A percentile compares a stretch with the other conserved stretches of the same genome.
These are phyloP conservation scores for Chiroxiphia lanceolata DNA, from an alignment of 2,797 vertebrate species.

Conservation along the genomic window DNA sequence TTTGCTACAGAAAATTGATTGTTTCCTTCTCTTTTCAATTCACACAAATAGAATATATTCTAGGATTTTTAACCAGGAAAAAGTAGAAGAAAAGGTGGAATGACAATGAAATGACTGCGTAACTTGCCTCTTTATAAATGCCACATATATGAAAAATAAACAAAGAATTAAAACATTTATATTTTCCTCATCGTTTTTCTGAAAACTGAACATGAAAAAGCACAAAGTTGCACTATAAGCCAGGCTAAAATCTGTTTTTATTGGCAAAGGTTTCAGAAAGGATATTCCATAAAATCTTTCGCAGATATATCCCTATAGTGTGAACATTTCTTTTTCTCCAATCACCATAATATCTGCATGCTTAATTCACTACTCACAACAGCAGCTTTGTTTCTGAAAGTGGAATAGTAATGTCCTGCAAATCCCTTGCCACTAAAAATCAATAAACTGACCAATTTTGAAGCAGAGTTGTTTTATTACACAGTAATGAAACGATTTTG, in stretches of 20 bases:
- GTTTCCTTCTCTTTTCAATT: background rate
- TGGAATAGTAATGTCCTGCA: background rate
- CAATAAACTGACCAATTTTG: constrained; percentile 60
- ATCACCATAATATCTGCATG: constrained; percentile 53
- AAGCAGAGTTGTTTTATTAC: constrained; percentile 57
- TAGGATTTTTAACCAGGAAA: background rate
- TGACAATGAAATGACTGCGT: background rate
- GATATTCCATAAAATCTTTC: background rate
- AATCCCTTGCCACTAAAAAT: constrained; percentile 46
- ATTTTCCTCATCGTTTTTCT: background rate
- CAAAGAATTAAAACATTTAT: background rate
- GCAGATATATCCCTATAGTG: background rate
- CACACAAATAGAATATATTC: background rate
- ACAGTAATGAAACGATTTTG: constrained; percentile 56
- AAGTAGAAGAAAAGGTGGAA: background rate
- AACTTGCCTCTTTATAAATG: background rate
- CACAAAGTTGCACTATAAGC: background rate
- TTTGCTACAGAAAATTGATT: background rate
- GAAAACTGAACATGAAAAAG: background rate
- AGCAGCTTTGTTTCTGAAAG: constrained; percentile 58
- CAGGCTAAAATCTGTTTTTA: background rate
- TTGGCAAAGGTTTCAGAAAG: background rate
- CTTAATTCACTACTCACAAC: constrained; percentile 28
- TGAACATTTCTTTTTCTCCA: constrained; percentile 24
- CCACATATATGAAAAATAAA: background rate